Percentiles rank a stretch among this genome's conserved stretches.
phyloP scores from a whole-genome alignment of 2,113 vertebrate genomes.

The Saguinus imperator region DNA sequence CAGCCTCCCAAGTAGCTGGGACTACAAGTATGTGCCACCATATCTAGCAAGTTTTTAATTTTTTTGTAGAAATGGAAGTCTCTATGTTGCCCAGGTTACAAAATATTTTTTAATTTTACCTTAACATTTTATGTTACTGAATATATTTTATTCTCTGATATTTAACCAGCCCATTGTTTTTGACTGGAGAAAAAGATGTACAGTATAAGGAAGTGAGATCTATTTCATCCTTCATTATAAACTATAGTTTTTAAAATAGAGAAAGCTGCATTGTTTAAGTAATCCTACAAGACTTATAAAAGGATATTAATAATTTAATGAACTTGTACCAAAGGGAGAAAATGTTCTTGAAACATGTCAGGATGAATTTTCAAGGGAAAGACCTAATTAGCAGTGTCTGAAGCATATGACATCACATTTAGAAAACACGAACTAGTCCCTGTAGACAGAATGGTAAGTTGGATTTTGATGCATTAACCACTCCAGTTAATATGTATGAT shows the following conservation, averaged over 20 bases:
- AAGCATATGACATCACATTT: conserved; percentile 74
- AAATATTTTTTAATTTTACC: conserved; percentile 4
- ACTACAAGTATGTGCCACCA: too few species aligned
- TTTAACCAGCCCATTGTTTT: neutral
- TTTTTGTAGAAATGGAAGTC: too few species aligned
- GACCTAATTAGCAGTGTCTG: conserved; percentile 76
- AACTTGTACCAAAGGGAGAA: conserved; percentile 48
- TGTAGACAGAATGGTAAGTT: conserved; percentile 67
- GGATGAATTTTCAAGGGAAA: conserved; percentile 77
- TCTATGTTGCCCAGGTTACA: neutral
- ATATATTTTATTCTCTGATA: conserved; percentile 6
- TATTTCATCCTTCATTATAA: conserved; percentile 58
- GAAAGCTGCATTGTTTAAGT: conserved; percentile 50
- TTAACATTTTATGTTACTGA: neutral
- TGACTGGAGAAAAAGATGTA: neutral
- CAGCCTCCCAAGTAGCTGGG: too few species aligned
- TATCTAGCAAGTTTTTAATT: too few species aligned
- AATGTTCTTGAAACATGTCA: conserved; percentile 71
- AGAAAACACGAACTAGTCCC: conserved; percentile 76
- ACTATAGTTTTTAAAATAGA: conserved; percentile 66
- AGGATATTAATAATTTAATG: conserved; percentile 78
- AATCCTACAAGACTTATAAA: conserved; percentile 58
- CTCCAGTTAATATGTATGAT: conserved; percentile 65
- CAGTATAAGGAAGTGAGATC: neutral
- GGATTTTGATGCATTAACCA: conserved; percentile 71